Base-by-base conservation (phyloP, 2,113 vertebrate species). In the Amphiprion percula region DNA sequence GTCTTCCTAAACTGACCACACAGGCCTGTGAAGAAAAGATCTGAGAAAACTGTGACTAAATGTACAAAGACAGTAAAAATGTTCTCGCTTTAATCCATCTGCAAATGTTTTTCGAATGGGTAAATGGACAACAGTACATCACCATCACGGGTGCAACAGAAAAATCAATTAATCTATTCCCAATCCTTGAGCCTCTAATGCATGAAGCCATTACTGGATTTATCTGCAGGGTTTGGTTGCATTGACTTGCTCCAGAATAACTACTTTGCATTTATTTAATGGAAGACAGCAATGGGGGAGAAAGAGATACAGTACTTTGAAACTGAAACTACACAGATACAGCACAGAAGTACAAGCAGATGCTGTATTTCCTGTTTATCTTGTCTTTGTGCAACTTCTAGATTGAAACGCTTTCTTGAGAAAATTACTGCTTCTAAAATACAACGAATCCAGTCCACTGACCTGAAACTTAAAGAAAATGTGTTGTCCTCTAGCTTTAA, bases 201-300 rank as follows among this genome's bases (percentile, higher is more conserved):
- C 62, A 79, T 46, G 56, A 59, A 66, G 64, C 79, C 79, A 87
- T 85, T 88, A 83, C 56, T 28, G 71, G 26, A 53, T 81, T 61
- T 74, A 67, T 74, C 84, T 41, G 52, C 71, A 76, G 78, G 76
- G 72, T 47, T 74, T 54, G 21, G 54, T 46, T 16, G 26, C 54
- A 79, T 47, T 17, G 67, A 61, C 41, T 67, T 0, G 12, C 37
- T 77, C n/a, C 21, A 63, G 37, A 16, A 16, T 7, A 60, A 67
- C 21, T 9, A 1, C 14, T 82, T 67, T 68, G 69, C 60, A 54
- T 53, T 46, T 30, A 26, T 72, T 63, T 44, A 28, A 74, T 26
- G 60, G 4, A 3, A 60, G 17, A 55, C 10, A 53, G 54, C 14
- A 53, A 58, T 0, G 23, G 67, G 1, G 23, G 33, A 21, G 4